Percentiles rank a stretch among this genome's conserved stretches.
phyloP scores from a whole-genome alignment of 2,797 vertebrate species.

The Propithecus deckenii region DNA sequence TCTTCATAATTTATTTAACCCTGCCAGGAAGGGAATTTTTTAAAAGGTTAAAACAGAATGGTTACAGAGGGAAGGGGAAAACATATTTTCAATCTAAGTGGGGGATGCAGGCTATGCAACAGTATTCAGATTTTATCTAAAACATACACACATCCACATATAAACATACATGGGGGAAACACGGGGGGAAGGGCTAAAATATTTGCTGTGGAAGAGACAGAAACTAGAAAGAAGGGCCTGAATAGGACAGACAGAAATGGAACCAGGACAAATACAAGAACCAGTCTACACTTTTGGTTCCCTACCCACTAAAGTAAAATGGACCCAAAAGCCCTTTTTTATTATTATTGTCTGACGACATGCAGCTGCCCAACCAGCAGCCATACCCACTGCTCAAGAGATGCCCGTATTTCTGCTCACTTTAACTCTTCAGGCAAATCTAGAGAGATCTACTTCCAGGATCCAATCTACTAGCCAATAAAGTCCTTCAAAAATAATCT shows the following conservation, averaged over 20 bases:
- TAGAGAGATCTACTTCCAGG: neutral
- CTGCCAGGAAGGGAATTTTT: neutral
- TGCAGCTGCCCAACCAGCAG: neutral
- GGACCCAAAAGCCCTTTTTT: neutral
- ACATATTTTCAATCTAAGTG: neutral
- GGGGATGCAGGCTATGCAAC: neutral
- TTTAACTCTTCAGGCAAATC: neutral
- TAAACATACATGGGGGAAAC: neutral
- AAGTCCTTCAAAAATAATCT: neutral
- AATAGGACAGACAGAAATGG: neutral
- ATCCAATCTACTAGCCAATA: neutral
- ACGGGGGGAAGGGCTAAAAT: neutral
- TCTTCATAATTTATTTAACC: slow-evolving; percentile 30
- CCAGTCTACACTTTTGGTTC: neutral
- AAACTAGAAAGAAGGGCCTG: neutral
- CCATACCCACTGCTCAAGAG: neutral
- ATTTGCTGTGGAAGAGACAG: neutral
- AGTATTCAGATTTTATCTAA: neutral
- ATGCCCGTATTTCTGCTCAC: neutral
- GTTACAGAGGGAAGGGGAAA: neutral
- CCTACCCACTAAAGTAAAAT: neutral
- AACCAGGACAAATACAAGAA: neutral
- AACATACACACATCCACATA: neutral
- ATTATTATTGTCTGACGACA: neutral
- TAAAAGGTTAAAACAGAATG: neutral